These are phyloP conservation scores for Ophion slaviceki DNA, from an alignment of 2,888 invertebrate species.

Conservation along the genomic window DNA sequence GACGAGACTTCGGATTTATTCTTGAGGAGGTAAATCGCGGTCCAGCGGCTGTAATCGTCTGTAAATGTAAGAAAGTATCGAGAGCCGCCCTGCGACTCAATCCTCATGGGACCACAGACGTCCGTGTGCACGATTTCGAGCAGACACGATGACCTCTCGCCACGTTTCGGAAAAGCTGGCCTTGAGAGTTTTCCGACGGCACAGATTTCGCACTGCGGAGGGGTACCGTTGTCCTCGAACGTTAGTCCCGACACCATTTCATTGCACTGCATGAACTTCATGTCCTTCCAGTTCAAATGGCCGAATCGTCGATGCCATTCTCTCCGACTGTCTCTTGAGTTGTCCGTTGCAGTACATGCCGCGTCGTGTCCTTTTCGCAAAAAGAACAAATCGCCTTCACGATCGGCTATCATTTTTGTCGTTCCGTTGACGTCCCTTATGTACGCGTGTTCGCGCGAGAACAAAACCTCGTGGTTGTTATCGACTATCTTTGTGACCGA, in stretches of 20 bases:
- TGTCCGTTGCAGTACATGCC: too few species aligned
- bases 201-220: conserved; percentile 53
- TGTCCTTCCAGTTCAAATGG: neutral
- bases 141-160: neutral
- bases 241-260: conserved; percentile 48
- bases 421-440: neutral
- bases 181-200: conserved; percentile 49
- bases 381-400: too few species aligned
- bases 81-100: conserved; percentile 61
- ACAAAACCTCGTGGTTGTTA: conserved; percentile 26
- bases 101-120: conserved; percentile 61
- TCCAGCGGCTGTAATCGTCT: conserved; percentile 69
- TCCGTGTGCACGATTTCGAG: conserved; percentile 54
- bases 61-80: conserved; percentile 71
- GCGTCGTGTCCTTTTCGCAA: too few species aligned
- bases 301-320: too few species aligned
- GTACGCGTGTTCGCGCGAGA: too few species aligned
- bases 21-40: conserved; percentile 66
- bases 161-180: conserved; percentile 50
- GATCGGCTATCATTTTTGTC: neutral
- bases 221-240: neutral
- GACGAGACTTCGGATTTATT: conserved; percentile 62
- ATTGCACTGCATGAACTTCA: conserved; percentile 32
- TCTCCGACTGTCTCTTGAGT: too few species aligned
- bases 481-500: conserved; percentile 53